Conservation (phyloP, 2,888 invertebrate genomes). For the Campoplex nolae region DNA sequence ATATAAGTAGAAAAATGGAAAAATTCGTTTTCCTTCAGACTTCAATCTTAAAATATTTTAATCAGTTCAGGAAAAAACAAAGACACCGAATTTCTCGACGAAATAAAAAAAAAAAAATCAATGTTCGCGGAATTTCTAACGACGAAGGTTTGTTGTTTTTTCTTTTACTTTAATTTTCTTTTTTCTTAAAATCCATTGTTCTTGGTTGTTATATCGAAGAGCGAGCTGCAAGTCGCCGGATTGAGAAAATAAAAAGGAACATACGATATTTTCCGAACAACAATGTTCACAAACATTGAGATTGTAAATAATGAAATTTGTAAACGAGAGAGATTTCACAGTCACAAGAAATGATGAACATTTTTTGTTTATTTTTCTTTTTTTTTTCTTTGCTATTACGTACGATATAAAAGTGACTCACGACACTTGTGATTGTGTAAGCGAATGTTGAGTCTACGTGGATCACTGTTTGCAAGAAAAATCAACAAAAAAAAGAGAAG, state of each 20-base stretch:
- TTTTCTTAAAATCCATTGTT: constrained; percentile 37
- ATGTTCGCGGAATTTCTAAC: constrained; percentile 50
- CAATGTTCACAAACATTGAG: not conserved
- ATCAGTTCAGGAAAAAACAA: constrained; percentile 28
- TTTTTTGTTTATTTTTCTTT: not conserved
- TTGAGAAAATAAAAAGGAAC: constrained; percentile 4
- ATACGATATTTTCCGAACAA: not conserved
- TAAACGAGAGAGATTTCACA: not conserved
- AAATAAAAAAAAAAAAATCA: constrained; percentile 32
- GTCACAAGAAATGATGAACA: not conserved
- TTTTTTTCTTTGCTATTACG: constrained; percentile 2
- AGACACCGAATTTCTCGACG: constrained; percentile 16
- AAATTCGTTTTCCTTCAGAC: constrained; percentile 37
- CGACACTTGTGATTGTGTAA: constrained; percentile 20
- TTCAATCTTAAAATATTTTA: constrained; percentile 6
- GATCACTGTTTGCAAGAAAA: not conserved
- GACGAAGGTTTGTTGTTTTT: constrained; percentile 40
- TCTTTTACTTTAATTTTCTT: constrained; percentile 9
- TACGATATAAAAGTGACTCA: not conserved
- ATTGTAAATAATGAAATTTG: not conserved
- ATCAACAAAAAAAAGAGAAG: not conserved
- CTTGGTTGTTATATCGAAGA: constrained; percentile 38
- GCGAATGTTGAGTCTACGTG: not conserved
- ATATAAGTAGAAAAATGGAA: constrained; percentile 27
- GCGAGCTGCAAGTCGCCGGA: constrained; percentile 36